A percentile compares a stretch with the other conserved stretches of the same genome.
Conservation (phyloP, 2,113 vertebrate species). For the Polyodon spathula region DNA sequence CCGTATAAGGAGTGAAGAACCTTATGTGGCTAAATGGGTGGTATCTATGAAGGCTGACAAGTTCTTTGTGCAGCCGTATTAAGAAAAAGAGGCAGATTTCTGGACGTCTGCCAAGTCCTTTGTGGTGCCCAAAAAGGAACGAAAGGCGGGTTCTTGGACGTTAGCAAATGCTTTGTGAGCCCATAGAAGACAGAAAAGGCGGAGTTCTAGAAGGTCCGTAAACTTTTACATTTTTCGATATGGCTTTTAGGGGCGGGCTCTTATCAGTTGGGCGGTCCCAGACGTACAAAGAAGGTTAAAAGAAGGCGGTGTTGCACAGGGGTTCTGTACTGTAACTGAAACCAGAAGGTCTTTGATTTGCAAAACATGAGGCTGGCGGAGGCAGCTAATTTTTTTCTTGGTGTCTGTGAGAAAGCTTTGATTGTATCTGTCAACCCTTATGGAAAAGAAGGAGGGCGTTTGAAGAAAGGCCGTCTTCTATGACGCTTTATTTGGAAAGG, state of each 20-base stretch:
- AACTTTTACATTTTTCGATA: background rate
- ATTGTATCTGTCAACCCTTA: background rate
- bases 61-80: slow-evolving; percentile 52
- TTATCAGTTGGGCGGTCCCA: background rate
- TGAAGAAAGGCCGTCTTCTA: background rate
- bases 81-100: slow-evolving; percentile 36
- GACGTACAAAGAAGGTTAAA: background rate
- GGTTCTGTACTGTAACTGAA: background rate
- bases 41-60: slow-evolving; percentile 39
- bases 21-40: slow-evolving; percentile 64
- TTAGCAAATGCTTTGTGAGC: too few species aligned
- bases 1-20: slow-evolving; percentile 64
- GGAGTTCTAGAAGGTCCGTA: background rate
- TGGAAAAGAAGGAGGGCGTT: background rate
- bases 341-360: background rate
- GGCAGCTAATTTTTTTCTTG: background rate
- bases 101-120: slow-evolving; percentile 23
- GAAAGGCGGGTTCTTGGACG: slow-evolving; percentile 60
- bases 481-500: background rate
- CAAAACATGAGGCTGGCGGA: background rate
- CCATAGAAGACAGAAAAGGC: too few species aligned
- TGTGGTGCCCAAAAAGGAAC: slow-evolving; percentile 56
- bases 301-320: background rate
- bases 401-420: background rate
- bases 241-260: background rate